phyloP scores from a whole-genome alignment of 2,888 invertebrate species.

The Dryomyza anilis region DNA sequence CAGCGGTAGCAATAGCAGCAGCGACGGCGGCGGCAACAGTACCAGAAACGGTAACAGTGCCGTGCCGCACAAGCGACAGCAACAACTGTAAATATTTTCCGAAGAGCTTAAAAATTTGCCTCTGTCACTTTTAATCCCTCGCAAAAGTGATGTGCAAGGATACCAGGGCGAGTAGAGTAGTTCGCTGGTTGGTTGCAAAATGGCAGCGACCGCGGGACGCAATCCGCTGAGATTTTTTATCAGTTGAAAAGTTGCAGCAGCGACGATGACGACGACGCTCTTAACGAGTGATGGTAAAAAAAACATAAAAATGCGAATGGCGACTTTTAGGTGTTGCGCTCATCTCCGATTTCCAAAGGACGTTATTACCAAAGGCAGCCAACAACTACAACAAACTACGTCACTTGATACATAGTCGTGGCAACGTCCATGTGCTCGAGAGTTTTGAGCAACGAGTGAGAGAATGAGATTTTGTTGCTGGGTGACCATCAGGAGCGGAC shows the following conservation, averaged over 20 bases:
- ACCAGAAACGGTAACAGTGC: not conserved
- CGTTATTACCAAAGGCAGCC: too few relatives aligned
- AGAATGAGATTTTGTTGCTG: too few relatives aligned
- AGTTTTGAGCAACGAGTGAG: too few relatives aligned
- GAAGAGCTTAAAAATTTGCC: slow-evolving; percentile 27
- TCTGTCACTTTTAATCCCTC: slow-evolving; percentile 13
- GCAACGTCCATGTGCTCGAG: too few relatives aligned
- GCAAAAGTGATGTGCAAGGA: slow-evolving; percentile 14
- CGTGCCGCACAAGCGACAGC: not conserved
- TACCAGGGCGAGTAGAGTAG: too few relatives aligned
- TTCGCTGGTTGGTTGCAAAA: not conserved
- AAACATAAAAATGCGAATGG: too few relatives aligned
- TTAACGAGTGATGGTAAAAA: too few relatives aligned
- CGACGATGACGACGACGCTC: too few relatives aligned
- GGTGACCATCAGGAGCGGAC: too few relatives aligned
- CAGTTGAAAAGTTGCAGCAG: not conserved
- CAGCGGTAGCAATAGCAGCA: too few relatives aligned
- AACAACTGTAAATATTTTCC: slow-evolving; percentile 25
- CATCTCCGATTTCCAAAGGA: too few relatives aligned
- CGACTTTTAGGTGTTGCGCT: too few relatives aligned
- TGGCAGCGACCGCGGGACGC: not conserved
- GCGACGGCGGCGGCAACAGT: not conserved
- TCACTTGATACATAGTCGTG: not conserved
- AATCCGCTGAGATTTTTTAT: not conserved
- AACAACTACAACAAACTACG: not conserved